Conservation (phyloP, 2,797 vertebrate species). For the Cyclopterus lumpus region DNA sequence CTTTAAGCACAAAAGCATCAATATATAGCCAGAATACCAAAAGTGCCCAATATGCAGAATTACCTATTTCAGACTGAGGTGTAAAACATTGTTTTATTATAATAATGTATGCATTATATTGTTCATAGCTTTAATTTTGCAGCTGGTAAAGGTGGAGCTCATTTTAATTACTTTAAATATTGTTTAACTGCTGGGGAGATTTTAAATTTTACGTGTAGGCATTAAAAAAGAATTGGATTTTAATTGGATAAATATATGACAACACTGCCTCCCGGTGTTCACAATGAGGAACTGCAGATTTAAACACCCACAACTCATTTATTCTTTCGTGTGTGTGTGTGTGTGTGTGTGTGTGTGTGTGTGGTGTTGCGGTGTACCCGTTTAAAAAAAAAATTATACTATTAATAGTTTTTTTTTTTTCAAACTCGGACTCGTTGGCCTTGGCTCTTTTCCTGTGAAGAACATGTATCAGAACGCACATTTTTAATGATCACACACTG, state of each 20-base stretch:
- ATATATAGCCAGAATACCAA: neutral
- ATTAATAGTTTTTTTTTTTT: too few relatives aligned
- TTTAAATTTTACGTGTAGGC: neutral
- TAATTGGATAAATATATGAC: neutral
- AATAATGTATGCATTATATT: neutral
- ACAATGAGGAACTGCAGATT: neutral
- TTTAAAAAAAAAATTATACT: too few relatives aligned
- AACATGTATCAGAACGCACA: too few relatives aligned
- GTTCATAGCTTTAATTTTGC: neutral
- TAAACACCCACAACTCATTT: neutral
- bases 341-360: too few relatives aligned
- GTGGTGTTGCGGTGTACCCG: too few relatives aligned
- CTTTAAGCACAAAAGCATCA: neutral
- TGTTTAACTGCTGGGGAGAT: neutral
- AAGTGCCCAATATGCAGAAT: neutral
- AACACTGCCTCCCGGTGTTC: slow-evolving; percentile 6
- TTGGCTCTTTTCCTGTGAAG: too few relatives aligned
- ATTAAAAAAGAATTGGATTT: neutral
- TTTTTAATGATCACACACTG: too few relatives aligned
- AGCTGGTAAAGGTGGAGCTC: neutral
- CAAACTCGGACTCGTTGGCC: too few relatives aligned
- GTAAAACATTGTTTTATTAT: neutral
- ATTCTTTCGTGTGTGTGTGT: too few relatives aligned
- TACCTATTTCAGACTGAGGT: neutral
- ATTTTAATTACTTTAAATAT: neutral